phyloP scores from a whole-genome alignment of 2,797 vertebrate species.

The Acridotheres tristis region DNA sequence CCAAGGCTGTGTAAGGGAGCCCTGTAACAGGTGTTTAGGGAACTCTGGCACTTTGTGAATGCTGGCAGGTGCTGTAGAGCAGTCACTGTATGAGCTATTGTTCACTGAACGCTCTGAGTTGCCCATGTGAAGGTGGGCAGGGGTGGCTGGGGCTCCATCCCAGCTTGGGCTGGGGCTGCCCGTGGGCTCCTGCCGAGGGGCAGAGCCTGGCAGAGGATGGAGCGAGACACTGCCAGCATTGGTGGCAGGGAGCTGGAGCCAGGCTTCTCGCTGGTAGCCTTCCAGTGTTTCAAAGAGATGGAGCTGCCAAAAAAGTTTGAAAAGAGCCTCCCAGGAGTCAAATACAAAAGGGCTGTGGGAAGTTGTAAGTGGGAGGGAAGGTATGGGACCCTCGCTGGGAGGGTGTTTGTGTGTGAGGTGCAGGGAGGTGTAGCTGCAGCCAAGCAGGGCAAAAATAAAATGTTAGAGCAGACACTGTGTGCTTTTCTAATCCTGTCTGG shows the following conservation, averaged over 20 bases:
- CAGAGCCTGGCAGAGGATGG: not conserved
- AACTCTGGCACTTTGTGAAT: not conserved
- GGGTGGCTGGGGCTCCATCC: not conserved
- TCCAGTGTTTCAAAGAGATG: conserved; percentile 22
- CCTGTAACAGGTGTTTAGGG: not conserved
- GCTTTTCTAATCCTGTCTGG: conserved; percentile 59
- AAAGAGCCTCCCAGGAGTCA: conserved; percentile 25
- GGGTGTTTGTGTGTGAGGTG: not conserved
- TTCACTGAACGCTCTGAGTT: fast-evolving
- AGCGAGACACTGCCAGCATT: not conserved
- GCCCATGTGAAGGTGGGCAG: not conserved
- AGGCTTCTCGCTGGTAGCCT: not conserved
- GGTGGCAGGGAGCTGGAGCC: not conserved
- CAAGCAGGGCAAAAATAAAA: conserved; percentile 40
- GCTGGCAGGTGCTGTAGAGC: not conserved
- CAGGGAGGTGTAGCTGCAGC: not conserved
- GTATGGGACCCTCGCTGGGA: not conserved
- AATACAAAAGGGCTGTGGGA: conserved; percentile 41
- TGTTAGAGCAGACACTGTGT: not conserved
- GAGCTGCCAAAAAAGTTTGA: conserved; percentile 37
- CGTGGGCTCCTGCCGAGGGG: fast-evolving
- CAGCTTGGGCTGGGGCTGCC: not conserved
- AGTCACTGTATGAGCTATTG: too few relatives aligned
- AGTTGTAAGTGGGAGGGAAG: conserved; percentile 1
- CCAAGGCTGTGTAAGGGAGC: not conserved